Evolutionary conservation across 1,140 invertebrate species (phyloP).

Genomic region (Caenorhabditis brenneri): DNA sequence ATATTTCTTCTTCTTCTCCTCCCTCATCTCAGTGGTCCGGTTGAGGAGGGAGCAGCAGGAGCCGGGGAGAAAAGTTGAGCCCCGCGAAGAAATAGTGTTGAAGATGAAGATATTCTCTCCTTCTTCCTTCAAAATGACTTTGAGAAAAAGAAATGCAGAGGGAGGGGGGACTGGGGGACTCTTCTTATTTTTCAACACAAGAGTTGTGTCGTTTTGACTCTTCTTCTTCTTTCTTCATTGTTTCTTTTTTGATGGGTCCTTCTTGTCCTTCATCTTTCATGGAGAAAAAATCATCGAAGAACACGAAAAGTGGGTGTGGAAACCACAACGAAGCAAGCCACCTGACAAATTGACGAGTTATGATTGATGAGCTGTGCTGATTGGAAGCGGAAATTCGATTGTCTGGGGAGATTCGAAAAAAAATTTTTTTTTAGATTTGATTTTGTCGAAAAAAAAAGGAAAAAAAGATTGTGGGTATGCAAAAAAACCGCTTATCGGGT

Average conservation of each 20-base stretch:
- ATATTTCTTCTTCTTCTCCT: neutral
- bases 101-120: neutral
- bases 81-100: neutral
- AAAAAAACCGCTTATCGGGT: no score
- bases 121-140: constrained; percentile 30
- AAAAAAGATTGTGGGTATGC: no score
- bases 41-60: no score
- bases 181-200: neutral
- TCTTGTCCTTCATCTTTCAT: neutral
- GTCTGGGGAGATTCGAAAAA: no score
- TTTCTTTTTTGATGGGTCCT: neutral
- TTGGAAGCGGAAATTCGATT: no score
- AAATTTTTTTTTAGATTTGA: no score
- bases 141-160: neutral
- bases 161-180: no score
- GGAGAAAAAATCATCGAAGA: no score
- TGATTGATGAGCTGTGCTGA: constrained; percentile 18
- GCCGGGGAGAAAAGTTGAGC: neutral
- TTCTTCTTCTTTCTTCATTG: neutral
- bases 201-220: neutral
- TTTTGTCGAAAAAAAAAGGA: no score
- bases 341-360: neutral
- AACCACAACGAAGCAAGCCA: neutral
- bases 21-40: neutral
- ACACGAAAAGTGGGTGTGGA: no score